Evolutionary conservation across 2,113 vertebrate genomes (phyloP).

Genomic region (Parus major): DNA sequence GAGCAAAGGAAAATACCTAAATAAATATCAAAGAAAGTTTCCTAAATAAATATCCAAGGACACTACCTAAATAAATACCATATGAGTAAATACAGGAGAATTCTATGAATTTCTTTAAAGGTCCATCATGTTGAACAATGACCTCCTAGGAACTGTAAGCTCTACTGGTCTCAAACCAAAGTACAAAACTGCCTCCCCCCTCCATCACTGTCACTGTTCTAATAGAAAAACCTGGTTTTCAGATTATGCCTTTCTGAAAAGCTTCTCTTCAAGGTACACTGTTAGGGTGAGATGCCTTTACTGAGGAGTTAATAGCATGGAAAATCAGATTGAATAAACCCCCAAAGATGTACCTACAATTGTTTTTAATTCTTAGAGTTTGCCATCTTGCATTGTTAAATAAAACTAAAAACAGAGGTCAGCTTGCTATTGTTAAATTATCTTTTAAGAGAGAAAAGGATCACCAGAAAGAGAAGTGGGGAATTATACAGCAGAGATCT

Average conservation of each 20-base stretch:
- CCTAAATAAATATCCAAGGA: not conserved
- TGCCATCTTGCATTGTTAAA: not conserved
- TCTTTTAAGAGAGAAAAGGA: not conserved
- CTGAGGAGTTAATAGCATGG: not conserved
- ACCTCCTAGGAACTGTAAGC: accelerated
- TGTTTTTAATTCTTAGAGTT: not conserved
- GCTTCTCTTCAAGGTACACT: not conserved
- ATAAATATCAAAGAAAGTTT: not conserved
- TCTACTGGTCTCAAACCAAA: not conserved
- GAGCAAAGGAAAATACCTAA: not conserved
- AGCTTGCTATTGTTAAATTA: not conserved
- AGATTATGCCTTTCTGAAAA: not conserved
- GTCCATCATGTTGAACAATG: not conserved
- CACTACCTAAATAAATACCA: not conserved
- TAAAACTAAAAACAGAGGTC: not conserved
- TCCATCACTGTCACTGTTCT: not conserved
- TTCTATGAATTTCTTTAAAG: not conserved
- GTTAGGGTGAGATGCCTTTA: not conserved
- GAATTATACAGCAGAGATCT: not conserved
- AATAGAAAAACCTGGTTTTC: not conserved
- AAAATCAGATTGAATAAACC: not conserved
- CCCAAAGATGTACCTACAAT: accelerated
- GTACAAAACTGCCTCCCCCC: not conserved
- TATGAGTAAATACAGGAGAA: not conserved
- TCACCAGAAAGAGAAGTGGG: not conserved